These are phyloP conservation scores for Cladorhizidae sp. DNA, from an alignment of 37 sponge, comb jelly and placozoan species.

Conservation along the genomic window DNA sequence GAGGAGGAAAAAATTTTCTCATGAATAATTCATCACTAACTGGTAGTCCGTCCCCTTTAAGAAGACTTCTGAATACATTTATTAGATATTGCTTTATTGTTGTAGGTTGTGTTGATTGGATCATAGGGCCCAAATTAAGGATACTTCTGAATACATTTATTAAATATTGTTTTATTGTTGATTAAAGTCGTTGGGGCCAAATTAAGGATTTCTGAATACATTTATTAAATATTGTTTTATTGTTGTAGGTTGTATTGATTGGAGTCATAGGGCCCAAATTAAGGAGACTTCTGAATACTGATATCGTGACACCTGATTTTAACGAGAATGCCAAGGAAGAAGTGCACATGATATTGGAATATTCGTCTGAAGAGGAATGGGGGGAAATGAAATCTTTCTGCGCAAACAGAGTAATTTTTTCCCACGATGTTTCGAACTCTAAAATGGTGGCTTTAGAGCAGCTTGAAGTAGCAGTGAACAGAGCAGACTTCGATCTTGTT, in stretches of 20 bases:
- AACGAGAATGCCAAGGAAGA: slow-evolving; percentile 54
- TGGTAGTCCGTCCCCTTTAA: too few relatives aligned
- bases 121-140: too few relatives aligned
- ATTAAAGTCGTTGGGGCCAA: slow-evolving; percentile 74
- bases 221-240: not conserved
- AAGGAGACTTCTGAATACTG: slow-evolving; percentile 34
- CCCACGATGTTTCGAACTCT: slow-evolving; percentile 87
- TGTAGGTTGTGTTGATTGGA: too few relatives aligned
- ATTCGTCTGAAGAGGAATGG: slow-evolving; percentile 65
- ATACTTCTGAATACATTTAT: not conserved
- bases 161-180: not conserved
- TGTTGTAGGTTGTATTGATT: slow-evolving; percentile 55
- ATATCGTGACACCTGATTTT: slow-evolving; percentile 30
- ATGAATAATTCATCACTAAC: too few relatives aligned
- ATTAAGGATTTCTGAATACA: not conserved
- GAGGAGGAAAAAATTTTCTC: too few relatives aligned
- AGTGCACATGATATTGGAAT: slow-evolving; percentile 92
- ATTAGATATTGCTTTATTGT: not conserved
- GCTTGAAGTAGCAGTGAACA: slow-evolving; percentile 20
- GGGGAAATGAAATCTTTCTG: slow-evolving; percentile 65
- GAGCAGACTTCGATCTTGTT: slow-evolving; percentile 64
- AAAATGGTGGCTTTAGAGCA: slow-evolving; percentile 65
- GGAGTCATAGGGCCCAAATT: slow-evolving; percentile 78
- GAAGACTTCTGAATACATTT: not conserved
- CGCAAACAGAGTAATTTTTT: slow-evolving; percentile 92